A percentile compares a stretch with the other conserved stretches of the same genome.
Conservation (phyloP, 1,140 invertebrate genomes). For the Zaprionus ornatus region DNA sequence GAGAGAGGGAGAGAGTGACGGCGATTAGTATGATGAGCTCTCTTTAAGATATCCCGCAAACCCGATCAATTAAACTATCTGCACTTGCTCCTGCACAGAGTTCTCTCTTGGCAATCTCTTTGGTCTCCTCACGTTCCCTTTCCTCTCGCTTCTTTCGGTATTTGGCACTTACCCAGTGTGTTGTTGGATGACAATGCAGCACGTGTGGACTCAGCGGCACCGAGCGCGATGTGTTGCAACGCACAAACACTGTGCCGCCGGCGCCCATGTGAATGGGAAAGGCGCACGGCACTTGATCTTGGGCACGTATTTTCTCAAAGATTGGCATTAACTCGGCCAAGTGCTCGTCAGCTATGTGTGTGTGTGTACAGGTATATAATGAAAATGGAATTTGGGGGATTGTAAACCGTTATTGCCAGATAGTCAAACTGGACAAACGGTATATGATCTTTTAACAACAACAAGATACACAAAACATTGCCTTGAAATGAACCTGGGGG, state of each 20-base stretch:
- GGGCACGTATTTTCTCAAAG: slow-evolving; percentile 95
- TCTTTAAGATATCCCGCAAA: slow-evolving; percentile 14
- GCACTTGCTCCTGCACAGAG: background rate
- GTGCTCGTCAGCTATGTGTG: slow-evolving; percentile 92
- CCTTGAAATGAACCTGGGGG: background rate
- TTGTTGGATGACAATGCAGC: slow-evolving; percentile 86
- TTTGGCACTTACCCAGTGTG: slow-evolving; percentile 86
- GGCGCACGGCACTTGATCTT: slow-evolving; percentile 93
- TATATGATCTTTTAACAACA: slow-evolving; percentile 13
- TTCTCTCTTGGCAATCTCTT: background rate
- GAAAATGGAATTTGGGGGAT: background rate
- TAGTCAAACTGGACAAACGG: background rate
- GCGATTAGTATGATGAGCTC: background rate
- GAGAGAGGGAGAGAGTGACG: background rate
- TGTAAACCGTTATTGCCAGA: background rate
- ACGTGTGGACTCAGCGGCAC: slow-evolving; percentile 83
- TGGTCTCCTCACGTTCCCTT: slow-evolving; percentile 6
- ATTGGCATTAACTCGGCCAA: slow-evolving; percentile 96
- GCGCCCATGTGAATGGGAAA: slow-evolving; percentile 92
- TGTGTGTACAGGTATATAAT: slow-evolving; percentile 60
- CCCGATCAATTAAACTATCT: background rate
- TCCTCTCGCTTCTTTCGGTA: background rate
- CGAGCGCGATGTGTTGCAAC: slow-evolving; percentile 82
- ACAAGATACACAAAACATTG: slow-evolving; percentile 2
- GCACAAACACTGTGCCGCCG: slow-evolving; percentile 84